Percentiles rank a stretch among this genome's conserved stretches.
Conservation (phyloP, 2,113 vertebrate genomes). For the Oreochromis niloticus region DNA sequence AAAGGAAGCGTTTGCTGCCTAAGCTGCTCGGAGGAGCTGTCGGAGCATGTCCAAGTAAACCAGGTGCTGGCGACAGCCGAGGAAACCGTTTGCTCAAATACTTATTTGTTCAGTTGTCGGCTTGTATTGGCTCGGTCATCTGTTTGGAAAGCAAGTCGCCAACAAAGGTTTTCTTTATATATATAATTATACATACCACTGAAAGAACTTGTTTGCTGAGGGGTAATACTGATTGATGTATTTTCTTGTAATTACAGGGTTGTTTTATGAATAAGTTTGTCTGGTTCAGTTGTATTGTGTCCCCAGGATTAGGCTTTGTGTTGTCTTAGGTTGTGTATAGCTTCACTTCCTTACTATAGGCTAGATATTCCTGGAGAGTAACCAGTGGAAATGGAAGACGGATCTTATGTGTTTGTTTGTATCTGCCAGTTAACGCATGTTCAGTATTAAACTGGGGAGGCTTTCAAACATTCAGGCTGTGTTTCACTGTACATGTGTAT, state of each 20-base stretch:
- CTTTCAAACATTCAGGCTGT: background rate
- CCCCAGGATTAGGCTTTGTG: background rate
- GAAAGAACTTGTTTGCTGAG: background rate
- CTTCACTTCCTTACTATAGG: background rate
- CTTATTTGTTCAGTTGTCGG: background rate
- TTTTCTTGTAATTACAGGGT: background rate
- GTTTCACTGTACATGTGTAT: background rate
- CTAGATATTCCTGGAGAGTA: background rate
- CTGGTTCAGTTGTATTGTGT: background rate
- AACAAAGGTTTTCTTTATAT: background rate
- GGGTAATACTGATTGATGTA: background rate
- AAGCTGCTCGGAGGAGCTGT: background rate
- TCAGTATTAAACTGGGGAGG: background rate
- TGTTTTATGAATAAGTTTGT: background rate
- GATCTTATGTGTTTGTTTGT: background rate
- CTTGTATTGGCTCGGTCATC: background rate
- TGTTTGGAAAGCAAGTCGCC: background rate
- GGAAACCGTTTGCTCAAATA: background rate
- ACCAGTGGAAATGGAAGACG: background rate
- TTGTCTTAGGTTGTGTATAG: background rate
- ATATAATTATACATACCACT: background rate
- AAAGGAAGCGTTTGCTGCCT: background rate
- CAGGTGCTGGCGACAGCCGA: background rate
- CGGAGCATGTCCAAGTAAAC: background rate
- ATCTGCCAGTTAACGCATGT: background rate